Evolutionary conservation across 2,888 invertebrate genomes (phyloP), one percentile per base, ranked within the genome.

Genomic region (Acleris cristana): DNA sequence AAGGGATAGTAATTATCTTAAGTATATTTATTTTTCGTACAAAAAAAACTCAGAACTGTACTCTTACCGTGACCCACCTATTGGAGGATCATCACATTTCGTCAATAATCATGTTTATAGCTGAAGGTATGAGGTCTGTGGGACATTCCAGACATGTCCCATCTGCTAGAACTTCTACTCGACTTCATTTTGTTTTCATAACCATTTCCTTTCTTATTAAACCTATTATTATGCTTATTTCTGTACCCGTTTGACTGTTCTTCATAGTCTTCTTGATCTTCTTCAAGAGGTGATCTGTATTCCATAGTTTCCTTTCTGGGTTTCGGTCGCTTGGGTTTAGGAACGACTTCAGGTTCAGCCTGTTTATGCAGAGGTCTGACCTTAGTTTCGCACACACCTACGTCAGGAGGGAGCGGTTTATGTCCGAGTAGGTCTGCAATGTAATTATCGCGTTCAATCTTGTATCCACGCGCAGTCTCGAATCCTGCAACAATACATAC

Each of bases 391-490:
- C 72, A 68, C 30, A 52, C 45, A 18, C 85, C 81, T 18, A 83
- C 61, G 52, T 85, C 81, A 2, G 87, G 81, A 4, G 77, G 79
- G 2, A 80, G 80, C 8, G 76, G 75, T 16, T 71, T 63, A 2
- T 65, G 71, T 3, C 85, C 84, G 61, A 87, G 70, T 65, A 94
- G 71, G 73, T 90, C 88, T 16, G 87, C 81, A 64, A 93, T 74
- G 77, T 95, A 96, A 70, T 93, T 93, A 2, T 85, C 75, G 12
- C 96, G 93, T 83, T 96, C 96, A 44, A 96, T 95, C 69, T 90
- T 75, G 79, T 96, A 94, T 0, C 96, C 96, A 10, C 96, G 94
- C 3, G 96, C 95, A 21, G 81, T 83, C 78, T 94, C 92, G 76
- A 96, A 95, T 72, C 82, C 96, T 96, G 84, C 51, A 84, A 84